These are phyloP conservation scores for Ryuthela nishihirai DNA, from an alignment of 2,888 invertebrate species.

Conservation along the genomic window DNA sequence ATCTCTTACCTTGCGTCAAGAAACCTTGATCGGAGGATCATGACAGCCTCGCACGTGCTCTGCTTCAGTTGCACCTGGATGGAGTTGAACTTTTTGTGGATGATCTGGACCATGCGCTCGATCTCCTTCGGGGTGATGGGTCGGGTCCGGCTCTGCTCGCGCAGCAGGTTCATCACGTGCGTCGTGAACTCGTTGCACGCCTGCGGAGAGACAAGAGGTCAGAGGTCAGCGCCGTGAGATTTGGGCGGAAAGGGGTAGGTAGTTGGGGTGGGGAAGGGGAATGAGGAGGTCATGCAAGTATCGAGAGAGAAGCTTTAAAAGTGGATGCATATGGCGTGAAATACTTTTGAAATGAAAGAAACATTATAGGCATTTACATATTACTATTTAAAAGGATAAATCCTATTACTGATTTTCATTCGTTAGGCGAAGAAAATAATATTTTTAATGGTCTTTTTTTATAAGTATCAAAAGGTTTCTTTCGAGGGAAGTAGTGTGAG, in stretches of 20 bases:
- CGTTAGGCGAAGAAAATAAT: too few relatives aligned
- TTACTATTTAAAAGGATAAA: too few relatives aligned
- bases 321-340: too few relatives aligned
- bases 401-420: too few relatives aligned
- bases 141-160: slow-evolving; percentile 94
- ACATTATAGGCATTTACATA: too few relatives aligned
- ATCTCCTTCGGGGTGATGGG: slow-evolving; percentile 98
- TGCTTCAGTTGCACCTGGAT: slow-evolving; percentile 93
- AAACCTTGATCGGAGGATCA: slow-evolving; percentile 88
- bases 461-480: too few relatives aligned
- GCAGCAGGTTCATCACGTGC: slow-evolving; percentile 96
- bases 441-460: too few relatives aligned
- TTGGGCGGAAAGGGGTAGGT: neutral
- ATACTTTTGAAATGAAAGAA: too few relatives aligned
- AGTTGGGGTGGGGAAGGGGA: neutral
- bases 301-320: too few relatives aligned
- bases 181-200: slow-evolving; percentile 99
- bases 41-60: slow-evolving; percentile 98
- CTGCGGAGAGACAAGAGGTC: slow-evolving; percentile 52
- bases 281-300: neutral
- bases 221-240: too few relatives aligned
- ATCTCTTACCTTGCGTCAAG: slow-evolving; percentile 66
- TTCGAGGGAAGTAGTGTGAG: too few relatives aligned
- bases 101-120: slow-evolving; percentile 97
- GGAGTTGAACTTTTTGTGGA: slow-evolving; percentile 96